Base-by-base conservation (phyloP, 2,113 vertebrate genomes). In the Semicossyphus pulcher region DNA sequence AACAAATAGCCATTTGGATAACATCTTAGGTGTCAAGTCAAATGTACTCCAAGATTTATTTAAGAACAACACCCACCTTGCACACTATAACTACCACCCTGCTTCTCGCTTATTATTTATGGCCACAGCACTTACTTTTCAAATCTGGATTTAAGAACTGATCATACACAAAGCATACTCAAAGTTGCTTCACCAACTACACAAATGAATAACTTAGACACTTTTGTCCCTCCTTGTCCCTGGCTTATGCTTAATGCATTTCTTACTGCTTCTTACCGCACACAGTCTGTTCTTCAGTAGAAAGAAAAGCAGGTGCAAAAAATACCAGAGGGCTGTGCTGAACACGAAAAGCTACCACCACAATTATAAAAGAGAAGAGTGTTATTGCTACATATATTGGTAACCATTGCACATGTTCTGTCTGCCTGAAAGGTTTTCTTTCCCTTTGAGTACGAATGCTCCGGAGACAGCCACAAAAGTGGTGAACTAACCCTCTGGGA, bases 351-450 rank as follows among this genome's bases (percentile, higher is more conserved):
- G 56, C 48, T n/a, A 34, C 49, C 32, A 58, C 23, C 31, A 36
- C 52, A 48, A 58, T 65, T 44, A 42, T 34, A 39, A 57, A 4
- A 29, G 56, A 62, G 49, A 57, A n/a, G 28, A 51, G 41, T 39
- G 57, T 69, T 37, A 66, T 52, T 70, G 52, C 49, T 62, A 61
- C 36, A 39, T 39, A 41, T 63, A 29, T 49, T 31, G 16, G 42
- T 29, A 57, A 70, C 26, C 49, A 48, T n/a, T 67, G 37, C 54
- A 63, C 32, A 45, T 52, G 56, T 20, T 77, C 36, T 39, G 5
- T 44, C 34, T 68, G 26, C 53, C 59, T 76, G 37, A 62, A 49
- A 78, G 41, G 29, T 52, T 68, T 76, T 72, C 23, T 66, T 47
- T 8, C 52, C 32, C 42, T 78, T 56, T 69, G 34, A 67, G 41